Percentiles rank a stretch among this genome's conserved stretches.
Conservation (phyloP, 2,888 invertebrate species). For the Horisme vitalbata region DNA sequence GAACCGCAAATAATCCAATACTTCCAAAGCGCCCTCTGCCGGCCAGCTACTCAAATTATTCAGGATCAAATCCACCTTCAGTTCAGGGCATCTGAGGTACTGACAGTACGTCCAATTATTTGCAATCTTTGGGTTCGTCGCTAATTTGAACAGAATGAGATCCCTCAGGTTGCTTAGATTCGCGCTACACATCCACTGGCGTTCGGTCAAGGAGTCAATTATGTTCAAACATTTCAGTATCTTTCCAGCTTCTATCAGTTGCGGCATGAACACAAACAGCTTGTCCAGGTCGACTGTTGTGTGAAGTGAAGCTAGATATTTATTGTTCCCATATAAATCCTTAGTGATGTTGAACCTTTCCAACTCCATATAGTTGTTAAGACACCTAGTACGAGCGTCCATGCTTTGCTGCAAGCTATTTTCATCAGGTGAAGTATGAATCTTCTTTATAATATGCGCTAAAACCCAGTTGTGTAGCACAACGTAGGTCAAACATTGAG, state of each 20-base stretch:
- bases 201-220: constrained; percentile 83
- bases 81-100: constrained; percentile 73
- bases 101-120: constrained; percentile 79
- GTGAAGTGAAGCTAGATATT: constrained; percentile 83
- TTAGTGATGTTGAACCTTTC: constrained; percentile 79
- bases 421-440: constrained; percentile 81
- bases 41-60: constrained; percentile 82
- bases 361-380: constrained; percentile 84
- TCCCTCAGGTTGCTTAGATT: constrained; percentile 83
- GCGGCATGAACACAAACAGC: constrained; percentile 77
- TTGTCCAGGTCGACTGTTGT: constrained; percentile 78
- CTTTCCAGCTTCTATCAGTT: constrained; percentile 66
- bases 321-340: constrained; percentile 80
- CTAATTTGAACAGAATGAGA: constrained; percentile 82
- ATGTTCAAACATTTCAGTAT: constrained; percentile 77
- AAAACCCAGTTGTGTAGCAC: constrained; percentile 87
- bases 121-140: constrained; percentile 73
- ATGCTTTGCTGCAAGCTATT: constrained; percentile 73
- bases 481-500: constrained; percentile 84
- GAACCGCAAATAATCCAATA: constrained; percentile 76
- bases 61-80: constrained; percentile 77
- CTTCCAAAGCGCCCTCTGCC: constrained; percentile 78
- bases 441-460: constrained; percentile 86
- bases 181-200: constrained; percentile 71
- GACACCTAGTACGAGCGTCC: constrained; percentile 82